These are phyloP conservation scores for Molanna angustata DNA, from an alignment of 2,888 invertebrate genomes.

Conservation along the genomic window DNA sequence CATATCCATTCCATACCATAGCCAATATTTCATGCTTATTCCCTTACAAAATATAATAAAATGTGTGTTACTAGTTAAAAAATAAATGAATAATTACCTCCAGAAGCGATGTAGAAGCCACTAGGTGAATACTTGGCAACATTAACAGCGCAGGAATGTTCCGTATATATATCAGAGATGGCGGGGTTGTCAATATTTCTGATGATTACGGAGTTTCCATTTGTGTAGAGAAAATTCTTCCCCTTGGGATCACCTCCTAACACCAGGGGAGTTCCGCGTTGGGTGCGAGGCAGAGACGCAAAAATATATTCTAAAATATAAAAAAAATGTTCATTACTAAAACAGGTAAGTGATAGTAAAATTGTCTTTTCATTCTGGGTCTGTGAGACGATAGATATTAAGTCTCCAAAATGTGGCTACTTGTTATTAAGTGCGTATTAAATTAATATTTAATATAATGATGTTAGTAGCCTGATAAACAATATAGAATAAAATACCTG, in stretches of 20 bases:
- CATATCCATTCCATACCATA: background rate
- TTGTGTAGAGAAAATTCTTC: conserved; percentile 93
- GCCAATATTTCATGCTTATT: background rate
- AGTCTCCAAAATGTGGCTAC: too few species aligned
- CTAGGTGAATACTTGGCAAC: conserved; percentile 98
- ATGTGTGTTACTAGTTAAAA: too few species aligned
- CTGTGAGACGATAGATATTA: too few species aligned
- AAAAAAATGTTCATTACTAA: too few species aligned
- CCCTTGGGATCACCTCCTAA: conserved; percentile 96
- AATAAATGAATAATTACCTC: conserved; percentile 61
- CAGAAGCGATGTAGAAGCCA: conserved; percentile 98
- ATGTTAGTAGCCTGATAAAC: too few species aligned
- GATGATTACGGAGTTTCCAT: conserved; percentile 97
- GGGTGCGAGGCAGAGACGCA: conserved; percentile 91
- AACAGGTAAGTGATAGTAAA: too few species aligned
- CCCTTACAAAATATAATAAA: background rate
- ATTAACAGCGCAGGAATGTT: conserved; percentile 92
- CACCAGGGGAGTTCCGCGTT: conserved; percentile 91
- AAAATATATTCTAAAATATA: conserved; percentile 75
- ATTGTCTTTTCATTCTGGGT: too few species aligned
- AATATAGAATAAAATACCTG: too few species aligned
- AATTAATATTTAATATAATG: too few species aligned
- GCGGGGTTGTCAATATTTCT: conserved; percentile 95
- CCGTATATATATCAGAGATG: conserved; percentile 93
- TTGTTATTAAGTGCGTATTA: too few species aligned